Conservation (phyloP, 2,797 vertebrate species). For the Sebastes melanostomus region DNA sequence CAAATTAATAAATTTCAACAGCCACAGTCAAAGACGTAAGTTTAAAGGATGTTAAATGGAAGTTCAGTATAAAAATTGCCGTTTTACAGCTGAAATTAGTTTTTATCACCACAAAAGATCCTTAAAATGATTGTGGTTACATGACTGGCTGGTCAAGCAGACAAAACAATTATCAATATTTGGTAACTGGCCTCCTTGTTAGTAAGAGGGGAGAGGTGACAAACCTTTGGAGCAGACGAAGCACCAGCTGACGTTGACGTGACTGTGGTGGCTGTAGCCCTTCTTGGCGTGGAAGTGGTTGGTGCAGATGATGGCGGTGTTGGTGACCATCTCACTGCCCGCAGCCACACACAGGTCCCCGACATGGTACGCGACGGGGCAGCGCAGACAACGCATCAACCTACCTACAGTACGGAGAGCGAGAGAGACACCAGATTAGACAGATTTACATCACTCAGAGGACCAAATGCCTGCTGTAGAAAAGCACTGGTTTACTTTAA, state of each 20-base stretch:
- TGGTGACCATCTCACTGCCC: constrained; percentile 89
- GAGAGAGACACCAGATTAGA: background rate
- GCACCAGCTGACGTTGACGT: constrained; percentile 99
- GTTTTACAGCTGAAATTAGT: background rate
- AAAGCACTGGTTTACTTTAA: background rate
- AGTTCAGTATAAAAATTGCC: background rate
- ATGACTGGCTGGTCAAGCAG: background rate
- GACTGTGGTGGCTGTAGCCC: constrained; percentile 93
- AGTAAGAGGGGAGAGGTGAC: background rate
- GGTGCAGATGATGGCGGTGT: constrained; percentile 91
- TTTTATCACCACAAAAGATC: background rate
- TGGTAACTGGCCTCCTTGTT: background rate
- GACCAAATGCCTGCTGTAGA: background rate
- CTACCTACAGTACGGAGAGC: constrained; percentile 77
- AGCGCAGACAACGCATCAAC: constrained; percentile 94
- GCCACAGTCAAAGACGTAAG: background rate
- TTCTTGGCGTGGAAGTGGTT: constrained; percentile 93
- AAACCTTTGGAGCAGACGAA: constrained; percentile 98
- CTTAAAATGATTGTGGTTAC: too few species aligned
- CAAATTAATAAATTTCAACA: background rate
- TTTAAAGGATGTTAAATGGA: background rate
- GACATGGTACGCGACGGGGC: constrained; percentile 93
- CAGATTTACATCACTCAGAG: background rate
- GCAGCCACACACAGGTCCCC: constrained; percentile 93
- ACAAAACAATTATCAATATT: background rate